phyloP scores from a whole-genome alignment of 2,888 invertebrate species.

The Eupithecia centaureata region DNA sequence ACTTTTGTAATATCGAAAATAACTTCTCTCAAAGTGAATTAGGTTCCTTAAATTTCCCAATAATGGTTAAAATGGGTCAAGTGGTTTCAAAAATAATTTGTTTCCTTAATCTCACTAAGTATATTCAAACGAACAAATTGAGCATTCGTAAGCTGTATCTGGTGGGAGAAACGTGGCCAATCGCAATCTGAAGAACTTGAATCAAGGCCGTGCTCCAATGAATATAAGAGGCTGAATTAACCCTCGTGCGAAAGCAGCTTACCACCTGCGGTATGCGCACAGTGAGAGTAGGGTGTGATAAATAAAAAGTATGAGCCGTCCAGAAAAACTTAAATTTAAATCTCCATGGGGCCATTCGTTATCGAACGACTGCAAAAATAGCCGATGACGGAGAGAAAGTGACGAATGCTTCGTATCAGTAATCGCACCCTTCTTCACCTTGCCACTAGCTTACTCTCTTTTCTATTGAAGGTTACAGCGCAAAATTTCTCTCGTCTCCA shows the following conservation, averaged over 20 bases:
- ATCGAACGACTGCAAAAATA: not conserved
- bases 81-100: not conserved
- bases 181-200: not conserved
- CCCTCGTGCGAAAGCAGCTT: not conserved
- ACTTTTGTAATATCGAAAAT: too few relatives aligned
- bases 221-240: not conserved
- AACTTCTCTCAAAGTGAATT: not conserved
- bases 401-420: too few relatives aligned
- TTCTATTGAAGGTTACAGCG: not conserved
- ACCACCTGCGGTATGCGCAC: not conserved
- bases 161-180: not conserved
- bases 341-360: not conserved
- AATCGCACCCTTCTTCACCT: too few relatives aligned
- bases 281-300: not conserved
- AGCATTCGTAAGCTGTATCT: not conserved
- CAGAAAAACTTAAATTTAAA: not conserved
- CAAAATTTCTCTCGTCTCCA: not conserved
- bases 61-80: not conserved
- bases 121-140: not conserved
- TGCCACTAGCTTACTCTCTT: too few relatives aligned
- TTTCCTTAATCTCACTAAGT: not conserved
- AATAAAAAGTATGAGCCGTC: not conserved
- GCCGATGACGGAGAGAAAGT: too few relatives aligned
- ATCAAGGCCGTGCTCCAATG: not conserved
- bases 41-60: not conserved